A percentile compares a stretch with the other conserved stretches of the same genome.
Conservation (phyloP, 2,113 vertebrate species). For the Uropsilus gracilis region DNA sequence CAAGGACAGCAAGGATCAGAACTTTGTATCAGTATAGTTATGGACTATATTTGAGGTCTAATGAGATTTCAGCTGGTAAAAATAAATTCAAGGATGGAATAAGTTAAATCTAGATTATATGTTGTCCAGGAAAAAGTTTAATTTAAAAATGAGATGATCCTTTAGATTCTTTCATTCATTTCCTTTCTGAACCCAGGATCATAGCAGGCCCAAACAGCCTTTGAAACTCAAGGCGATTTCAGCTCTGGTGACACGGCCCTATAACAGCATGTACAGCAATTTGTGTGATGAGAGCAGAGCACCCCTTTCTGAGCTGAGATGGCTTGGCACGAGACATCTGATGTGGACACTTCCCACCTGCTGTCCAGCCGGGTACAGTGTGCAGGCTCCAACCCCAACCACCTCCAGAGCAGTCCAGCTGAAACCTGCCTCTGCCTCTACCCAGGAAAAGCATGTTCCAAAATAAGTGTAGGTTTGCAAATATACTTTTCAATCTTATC, state of each 20-base stretch:
- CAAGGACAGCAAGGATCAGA: background rate
- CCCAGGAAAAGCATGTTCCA: no score
- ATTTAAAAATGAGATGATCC: background rate
- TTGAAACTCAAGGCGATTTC: background rate
- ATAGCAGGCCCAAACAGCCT: background rate
- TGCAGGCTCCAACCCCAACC: no score
- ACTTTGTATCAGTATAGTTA: background rate
- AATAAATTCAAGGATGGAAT: background rate
- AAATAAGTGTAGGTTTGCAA: no score
- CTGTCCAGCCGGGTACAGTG: no score
- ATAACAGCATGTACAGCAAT: no score
- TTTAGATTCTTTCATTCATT: background rate
- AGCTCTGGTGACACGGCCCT: background rate
- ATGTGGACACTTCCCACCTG: no score
- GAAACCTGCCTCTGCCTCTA: no score
- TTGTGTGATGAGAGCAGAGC: no score
- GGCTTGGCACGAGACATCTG: no score
- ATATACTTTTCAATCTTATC: no score
- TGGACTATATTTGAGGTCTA: background rate
- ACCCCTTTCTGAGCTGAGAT: no score
- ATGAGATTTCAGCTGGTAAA: background rate
- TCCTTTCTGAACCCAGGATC: background rate
- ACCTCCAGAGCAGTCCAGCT: no score
- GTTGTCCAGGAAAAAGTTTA: background rate
- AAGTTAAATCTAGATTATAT: background rate